Evolutionary conservation across 2,888 invertebrate genomes (phyloP).

Genomic region (Xestia rhomboidea): DNA sequence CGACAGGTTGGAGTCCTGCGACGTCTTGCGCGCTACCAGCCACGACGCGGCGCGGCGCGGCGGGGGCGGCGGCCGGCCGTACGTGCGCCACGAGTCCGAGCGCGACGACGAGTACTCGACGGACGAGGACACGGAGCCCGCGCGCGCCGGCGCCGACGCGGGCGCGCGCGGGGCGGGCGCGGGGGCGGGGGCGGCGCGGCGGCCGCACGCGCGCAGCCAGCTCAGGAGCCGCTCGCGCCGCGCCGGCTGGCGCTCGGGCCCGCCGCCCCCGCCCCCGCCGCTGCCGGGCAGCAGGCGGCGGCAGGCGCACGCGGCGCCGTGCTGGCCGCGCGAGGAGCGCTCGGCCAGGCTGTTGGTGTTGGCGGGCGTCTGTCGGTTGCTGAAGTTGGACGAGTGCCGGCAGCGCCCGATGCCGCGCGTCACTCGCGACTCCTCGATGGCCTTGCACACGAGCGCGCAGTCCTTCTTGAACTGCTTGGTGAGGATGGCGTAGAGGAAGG

Average conservation of each 20-base stretch:
- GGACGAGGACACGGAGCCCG: constrained; percentile 96
- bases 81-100: constrained; percentile 96
- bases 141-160: constrained; percentile 92
- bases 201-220: constrained; percentile 83
- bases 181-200: constrained; percentile 72
- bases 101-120: constrained; percentile 97
- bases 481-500: constrained; percentile 98
- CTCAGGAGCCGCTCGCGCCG: constrained; percentile 83
- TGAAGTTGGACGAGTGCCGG: constrained; percentile 96
- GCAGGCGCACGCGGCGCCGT: constrained; percentile 90
- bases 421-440: constrained; percentile 98
- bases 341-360: constrained; percentile 96
- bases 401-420: constrained; percentile 96
- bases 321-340: constrained; percentile 94
- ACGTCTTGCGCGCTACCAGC: constrained; percentile 97
- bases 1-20: constrained; percentile 97
- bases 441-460: constrained; percentile 98
- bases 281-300: constrained; percentile 93
- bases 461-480: constrained; percentile 99
- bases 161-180: constrained; percentile 89
- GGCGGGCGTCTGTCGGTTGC: constrained; percentile 96
- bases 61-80: constrained; percentile 94
- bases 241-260: constrained; percentile 83
- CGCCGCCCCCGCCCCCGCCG: constrained; percentile 93
- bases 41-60: constrained; percentile 96